Evolutionary conservation across 2,797 vertebrate genomes (phyloP).

Genomic region (Limosa lapponica): DNA sequence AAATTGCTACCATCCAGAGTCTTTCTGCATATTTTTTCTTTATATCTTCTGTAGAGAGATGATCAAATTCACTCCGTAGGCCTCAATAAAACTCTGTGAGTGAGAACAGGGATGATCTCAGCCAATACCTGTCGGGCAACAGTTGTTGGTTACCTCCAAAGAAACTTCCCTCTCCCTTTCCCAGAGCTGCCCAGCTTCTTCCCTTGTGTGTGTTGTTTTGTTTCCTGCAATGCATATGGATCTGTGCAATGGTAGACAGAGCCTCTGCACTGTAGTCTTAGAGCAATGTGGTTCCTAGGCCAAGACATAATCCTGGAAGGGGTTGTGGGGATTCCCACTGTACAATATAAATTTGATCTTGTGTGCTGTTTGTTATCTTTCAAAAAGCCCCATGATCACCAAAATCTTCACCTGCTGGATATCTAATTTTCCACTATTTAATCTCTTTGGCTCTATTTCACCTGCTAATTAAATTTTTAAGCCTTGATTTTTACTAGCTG

Average conservation of each 20-base stretch:
- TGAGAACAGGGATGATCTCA: background rate
- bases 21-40: background rate
- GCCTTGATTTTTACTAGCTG: conserved; percentile 17
- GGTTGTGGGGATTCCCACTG: background rate
- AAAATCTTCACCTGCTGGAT: background rate
- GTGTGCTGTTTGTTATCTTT: background rate
- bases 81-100: background rate
- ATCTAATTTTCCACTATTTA: background rate
- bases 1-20: background rate
- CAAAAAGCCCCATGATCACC: background rate
- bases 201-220: background rate
- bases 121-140: background rate
- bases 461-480: conserved; percentile 29
- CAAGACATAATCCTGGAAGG: background rate
- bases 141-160: background rate
- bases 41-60: background rate
- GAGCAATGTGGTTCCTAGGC: background rate
- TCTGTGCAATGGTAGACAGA: background rate
- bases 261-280: background rate
- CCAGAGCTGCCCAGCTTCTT: background rate
- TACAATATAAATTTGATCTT: background rate
- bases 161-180: background rate
- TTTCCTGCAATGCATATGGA: background rate
- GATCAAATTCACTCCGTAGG: background rate
- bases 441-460: background rate